Conservation (phyloP, 2,113 vertebrate species). For the Struthidea cinerea region DNA sequence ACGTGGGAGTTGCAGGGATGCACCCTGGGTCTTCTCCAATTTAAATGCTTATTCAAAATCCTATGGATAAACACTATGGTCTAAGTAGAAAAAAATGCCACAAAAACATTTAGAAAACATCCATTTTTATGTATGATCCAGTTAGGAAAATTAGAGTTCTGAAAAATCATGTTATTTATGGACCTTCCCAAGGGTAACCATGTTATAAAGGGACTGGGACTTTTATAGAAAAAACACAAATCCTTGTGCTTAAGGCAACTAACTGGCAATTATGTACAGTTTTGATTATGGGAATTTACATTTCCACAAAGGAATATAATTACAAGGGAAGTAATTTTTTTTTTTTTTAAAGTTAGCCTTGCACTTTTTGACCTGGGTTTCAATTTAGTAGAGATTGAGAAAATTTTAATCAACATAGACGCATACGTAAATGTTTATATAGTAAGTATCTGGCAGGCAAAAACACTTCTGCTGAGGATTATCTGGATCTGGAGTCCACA, state of each 20-base stretch:
- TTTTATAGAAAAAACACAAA: conserved; percentile 18
- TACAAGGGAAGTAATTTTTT: neutral
- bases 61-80: neutral
- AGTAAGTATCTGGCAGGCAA: neutral
- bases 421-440: neutral
- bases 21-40: neutral
- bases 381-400: conserved; percentile 12
- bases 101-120: neutral
- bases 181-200: conserved; percentile 24
- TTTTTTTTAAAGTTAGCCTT: neutral
- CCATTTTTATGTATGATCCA: neutral
- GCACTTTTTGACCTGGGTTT: conserved; percentile 35
- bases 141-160: neutral
- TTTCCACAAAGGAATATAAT: conserved; percentile 47
- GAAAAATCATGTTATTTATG: conserved; percentile 9
- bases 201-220: neutral
- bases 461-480: neutral
- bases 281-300: conserved; percentile 55
- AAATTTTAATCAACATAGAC: neutral
- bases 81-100: neutral
- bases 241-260: conserved; percentile 26
- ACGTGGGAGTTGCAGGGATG: neutral
- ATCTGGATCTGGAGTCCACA: neutral
- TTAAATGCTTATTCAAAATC: neutral
- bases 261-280: conserved; percentile 38